Conservation (phyloP, 2,888 invertebrate genomes). For the Ophion ellenae region DNA sequence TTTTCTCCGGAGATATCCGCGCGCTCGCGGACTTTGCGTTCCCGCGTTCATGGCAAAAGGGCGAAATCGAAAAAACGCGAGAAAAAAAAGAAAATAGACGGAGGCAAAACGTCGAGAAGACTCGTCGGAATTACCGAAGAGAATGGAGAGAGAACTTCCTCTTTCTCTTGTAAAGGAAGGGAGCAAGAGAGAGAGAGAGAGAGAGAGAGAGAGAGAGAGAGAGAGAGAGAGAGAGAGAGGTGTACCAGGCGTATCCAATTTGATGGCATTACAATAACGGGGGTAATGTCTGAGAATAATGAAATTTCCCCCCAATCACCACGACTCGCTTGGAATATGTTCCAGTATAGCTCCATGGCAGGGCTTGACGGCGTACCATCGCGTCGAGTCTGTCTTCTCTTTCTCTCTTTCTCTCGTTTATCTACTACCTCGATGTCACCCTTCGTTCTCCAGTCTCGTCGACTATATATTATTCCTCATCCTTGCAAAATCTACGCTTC, state of each 20-base stretch:
- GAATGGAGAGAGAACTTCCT: slow-evolving; percentile 12
- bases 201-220: slow-evolving; percentile 45
- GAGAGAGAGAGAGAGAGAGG: slow-evolving; percentile 55
- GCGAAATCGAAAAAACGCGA: slow-evolving; percentile 49
- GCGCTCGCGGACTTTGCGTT: slow-evolving; percentile 10
- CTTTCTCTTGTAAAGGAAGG: not conserved
- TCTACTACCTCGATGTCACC: slow-evolving; percentile 61
- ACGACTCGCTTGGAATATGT: slow-evolving; percentile 80
- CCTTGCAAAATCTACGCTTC: slow-evolving; percentile 55
- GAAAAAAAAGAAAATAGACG: slow-evolving; percentile 44
- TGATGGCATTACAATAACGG: slow-evolving; percentile 83
- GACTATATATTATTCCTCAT: slow-evolving; percentile 49
- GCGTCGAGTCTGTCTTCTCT: slow-evolving; percentile 31
- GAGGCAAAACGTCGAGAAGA: slow-evolving; percentile 43
- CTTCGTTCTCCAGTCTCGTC: slow-evolving; percentile 46
- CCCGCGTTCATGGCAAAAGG: slow-evolving; percentile 32
- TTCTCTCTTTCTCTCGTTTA: slow-evolving; percentile 30
- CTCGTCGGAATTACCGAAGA: slow-evolving; percentile 37
- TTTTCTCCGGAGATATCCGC: slow-evolving; percentile 19
- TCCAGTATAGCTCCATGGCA: slow-evolving; percentile 59
- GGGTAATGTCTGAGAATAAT: slow-evolving; percentile 83
- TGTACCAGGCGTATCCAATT: slow-evolving; percentile 82
- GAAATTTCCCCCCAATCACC: slow-evolving; percentile 83
- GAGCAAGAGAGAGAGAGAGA: slow-evolving; percentile 41
- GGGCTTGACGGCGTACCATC: slow-evolving; percentile 49